Evolutionary conservation across 2,888 invertebrate genomes (phyloP).

Genomic region (Sycophila texana): DNA sequence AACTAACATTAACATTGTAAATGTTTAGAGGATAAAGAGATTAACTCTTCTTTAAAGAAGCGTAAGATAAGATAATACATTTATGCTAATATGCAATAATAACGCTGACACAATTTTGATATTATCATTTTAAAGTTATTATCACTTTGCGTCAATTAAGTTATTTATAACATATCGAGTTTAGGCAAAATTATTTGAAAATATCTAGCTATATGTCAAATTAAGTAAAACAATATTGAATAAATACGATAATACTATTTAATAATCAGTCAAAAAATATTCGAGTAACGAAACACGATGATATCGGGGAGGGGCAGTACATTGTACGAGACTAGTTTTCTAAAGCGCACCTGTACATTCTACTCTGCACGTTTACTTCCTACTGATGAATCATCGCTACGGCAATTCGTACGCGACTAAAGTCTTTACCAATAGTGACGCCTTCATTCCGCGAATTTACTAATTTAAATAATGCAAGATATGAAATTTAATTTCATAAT

Average conservation of each 20-base stretch:
- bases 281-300: not conserved
- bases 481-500: conserved; percentile 45
- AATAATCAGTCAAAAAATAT: not conserved
- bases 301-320: not conserved
- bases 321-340: conserved; percentile 8
- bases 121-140: too few species aligned
- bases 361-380: conserved; percentile 17
- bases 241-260: conserved; percentile 7
- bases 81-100: too few species aligned
- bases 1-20: too few species aligned
- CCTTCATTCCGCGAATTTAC: conserved; percentile 23
- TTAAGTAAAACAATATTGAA: too few species aligned
- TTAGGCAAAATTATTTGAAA: too few species aligned
- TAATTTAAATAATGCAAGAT: conserved; percentile 43
- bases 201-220: too few species aligned
- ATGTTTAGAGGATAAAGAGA: too few species aligned
- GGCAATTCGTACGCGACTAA: conserved; percentile 13
- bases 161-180: too few species aligned
- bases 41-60: not conserved
- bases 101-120: too few species aligned
- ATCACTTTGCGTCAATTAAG: too few species aligned
- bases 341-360: conserved; percentile 34
- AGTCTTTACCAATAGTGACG: not conserved
- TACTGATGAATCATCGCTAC: conserved; percentile 43
- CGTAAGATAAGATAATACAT: not conserved